phyloP scores from a whole-genome alignment of 2,113 vertebrate genomes.

The Lampris megalopsis region DNA sequence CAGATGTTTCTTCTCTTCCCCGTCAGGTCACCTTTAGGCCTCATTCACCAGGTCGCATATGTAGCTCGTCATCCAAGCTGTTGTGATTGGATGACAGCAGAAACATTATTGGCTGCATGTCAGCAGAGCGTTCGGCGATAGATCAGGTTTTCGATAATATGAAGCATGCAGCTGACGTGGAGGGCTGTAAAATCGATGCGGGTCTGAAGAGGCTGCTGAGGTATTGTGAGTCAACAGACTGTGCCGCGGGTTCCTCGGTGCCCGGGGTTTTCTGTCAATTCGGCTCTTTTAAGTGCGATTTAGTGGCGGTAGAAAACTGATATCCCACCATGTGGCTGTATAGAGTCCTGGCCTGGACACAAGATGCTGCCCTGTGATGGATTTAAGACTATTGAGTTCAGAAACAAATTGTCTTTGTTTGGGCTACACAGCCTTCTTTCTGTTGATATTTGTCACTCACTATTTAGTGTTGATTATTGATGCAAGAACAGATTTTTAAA shows the following conservation, averaged over 20 bases:
- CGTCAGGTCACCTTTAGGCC: conserved; percentile 21
- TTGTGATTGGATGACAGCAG: conserved; percentile 55
- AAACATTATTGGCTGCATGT: conserved; percentile 46
- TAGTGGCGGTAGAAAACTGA: conserved; percentile 41
- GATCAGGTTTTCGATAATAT: conserved; percentile 65
- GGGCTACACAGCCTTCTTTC: not conserved
- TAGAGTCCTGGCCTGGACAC: conserved; percentile 17
- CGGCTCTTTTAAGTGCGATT: conserved; percentile 47
- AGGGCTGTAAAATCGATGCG: conserved; percentile 70
- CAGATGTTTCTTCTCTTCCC: conserved; percentile 9
- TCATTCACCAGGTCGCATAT: conserved; percentile 27
- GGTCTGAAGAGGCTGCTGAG: conserved; percentile 55
- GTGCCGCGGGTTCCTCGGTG: conserved; percentile 41
- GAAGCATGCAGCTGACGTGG: conserved; percentile 59
- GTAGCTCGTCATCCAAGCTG: conserved; percentile 35
- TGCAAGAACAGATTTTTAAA: not conserved
- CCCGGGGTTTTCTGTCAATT: conserved; percentile 39
- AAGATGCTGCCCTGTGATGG: conserved; percentile 22
- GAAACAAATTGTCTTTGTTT: conserved; percentile 14
- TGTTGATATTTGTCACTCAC: conserved; percentile 6
- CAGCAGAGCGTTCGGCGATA: conserved; percentile 57
- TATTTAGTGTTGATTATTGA: not conserved
- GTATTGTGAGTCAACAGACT: conserved; percentile 54
- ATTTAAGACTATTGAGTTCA: conserved; percentile 3
- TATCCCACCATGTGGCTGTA: conserved; percentile 23